Evolutionary conservation across 1,140 invertebrate genomes (phyloP).

Genomic region (Neodiprion pinetum): DNA sequence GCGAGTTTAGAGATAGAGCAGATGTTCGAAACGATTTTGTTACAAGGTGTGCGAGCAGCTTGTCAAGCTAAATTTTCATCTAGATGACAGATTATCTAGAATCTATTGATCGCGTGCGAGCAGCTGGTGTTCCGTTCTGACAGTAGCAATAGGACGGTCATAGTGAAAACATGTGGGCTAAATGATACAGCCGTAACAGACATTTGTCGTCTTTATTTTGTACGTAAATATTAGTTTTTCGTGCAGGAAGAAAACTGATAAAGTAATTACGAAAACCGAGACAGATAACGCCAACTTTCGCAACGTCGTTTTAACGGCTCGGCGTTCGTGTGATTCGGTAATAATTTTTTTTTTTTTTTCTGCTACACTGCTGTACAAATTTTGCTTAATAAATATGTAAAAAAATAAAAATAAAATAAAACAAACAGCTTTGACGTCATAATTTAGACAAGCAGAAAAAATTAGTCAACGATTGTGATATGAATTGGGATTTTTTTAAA

Average conservation of each 20-base stretch:
- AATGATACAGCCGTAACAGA: background rate
- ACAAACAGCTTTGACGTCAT: too few relatives aligned
- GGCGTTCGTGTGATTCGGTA: background rate
- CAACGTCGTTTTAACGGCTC: background rate
- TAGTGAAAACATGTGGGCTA: constrained; percentile 10
- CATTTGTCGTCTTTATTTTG: background rate
- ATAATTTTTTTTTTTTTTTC: too few relatives aligned
- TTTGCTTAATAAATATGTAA: too few relatives aligned
- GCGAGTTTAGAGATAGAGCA: too few relatives aligned
- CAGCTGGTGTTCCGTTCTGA: constrained; percentile 9
- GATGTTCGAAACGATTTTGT: too few relatives aligned
- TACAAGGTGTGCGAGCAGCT: too few relatives aligned
- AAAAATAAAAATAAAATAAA: too few relatives aligned
- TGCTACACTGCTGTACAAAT: too few relatives aligned
- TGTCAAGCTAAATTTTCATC: background rate
- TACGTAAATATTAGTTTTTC: background rate
- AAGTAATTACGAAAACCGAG: background rate
- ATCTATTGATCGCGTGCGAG: constrained; percentile 12
- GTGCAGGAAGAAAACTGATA: background rate
- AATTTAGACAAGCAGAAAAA: too few relatives aligned
- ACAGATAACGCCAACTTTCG: background rate
- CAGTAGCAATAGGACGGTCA: constrained; percentile 11
- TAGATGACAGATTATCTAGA: constrained; percentile 7
- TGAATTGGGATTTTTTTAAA: too few relatives aligned
- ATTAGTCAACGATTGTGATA: too few relatives aligned